A percentile compares a stretch with the other conserved stretches of the same genome.
These are phyloP conservation scores for Drosophila paucipuncta DNA, from an alignment of 2,888 invertebrate species.

Conservation along the genomic window DNA sequence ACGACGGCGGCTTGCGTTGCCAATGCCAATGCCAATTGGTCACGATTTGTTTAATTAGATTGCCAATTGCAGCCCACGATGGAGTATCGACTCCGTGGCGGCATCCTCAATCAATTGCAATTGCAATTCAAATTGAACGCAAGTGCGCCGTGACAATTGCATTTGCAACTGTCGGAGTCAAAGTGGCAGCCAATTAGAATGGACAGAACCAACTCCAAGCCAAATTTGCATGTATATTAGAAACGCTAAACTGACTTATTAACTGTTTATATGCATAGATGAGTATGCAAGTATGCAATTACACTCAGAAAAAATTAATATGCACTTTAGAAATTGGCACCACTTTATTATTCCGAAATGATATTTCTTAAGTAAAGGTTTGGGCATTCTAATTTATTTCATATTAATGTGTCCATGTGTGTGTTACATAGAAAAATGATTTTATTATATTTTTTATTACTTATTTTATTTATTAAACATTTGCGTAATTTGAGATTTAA, in stretches of 20 bases:
- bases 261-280: neutral
- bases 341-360: neutral
- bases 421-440: neutral
- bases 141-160: conserved; percentile 30
- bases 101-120: conserved; percentile 52
- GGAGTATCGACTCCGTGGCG: conserved; percentile 17
- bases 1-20: neutral
- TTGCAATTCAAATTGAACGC: conserved; percentile 32
- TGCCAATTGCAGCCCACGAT: conserved; percentile 2
- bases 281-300: neutral
- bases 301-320: neutral
- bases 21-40: conserved; percentile 46
- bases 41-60: conserved; percentile 31
- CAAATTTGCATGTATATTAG: conserved; percentile 17
- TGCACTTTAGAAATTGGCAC: neutral
- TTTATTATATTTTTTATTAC: neutral
- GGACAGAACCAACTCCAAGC: conserved; percentile 10
- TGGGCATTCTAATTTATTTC: neutral
- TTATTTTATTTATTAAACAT: neutral
- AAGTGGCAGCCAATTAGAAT: neutral
- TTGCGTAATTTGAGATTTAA: neutral
- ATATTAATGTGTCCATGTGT: neutral
- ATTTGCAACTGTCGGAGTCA: conserved; percentile 9
- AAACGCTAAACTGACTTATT: neutral
- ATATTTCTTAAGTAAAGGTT: neutral